Base-by-base conservation (phyloP, 2,113 vertebrate species). In the Hystrix cristata region DNA sequence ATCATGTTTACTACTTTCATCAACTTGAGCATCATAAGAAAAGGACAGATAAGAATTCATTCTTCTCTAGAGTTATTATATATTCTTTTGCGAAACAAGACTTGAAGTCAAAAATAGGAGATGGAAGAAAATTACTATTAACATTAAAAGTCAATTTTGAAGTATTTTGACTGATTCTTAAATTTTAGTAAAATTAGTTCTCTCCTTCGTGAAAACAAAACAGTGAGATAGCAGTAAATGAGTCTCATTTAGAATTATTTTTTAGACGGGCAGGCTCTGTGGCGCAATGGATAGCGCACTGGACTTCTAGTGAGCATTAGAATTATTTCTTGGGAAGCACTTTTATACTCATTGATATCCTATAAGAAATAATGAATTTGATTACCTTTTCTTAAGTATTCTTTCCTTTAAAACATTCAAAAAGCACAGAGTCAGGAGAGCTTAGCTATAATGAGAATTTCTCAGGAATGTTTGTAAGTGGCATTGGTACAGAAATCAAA, bases 121-220 rank as follows among this genome's bases (percentile, higher is more conserved):
- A 88, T 64, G 3, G 48, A 27, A 94, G 34, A 91, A 64, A 88
- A 64, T 11, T 51, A 43, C 19, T 90, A 6, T 79, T 88, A 59
- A 88, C 48, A 86, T 87, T n/a, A 87, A 83, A 79, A 72, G 4
- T 4, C 13, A 95, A 1, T 92, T 92, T 88, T 84, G 51, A 93
- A 78, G 5, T 72, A 29, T 9, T 79, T 72, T 85, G 31, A 85
- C 25, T 67, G 51, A 53, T 15, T 72, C 18, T 88, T 59, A 88
- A 84, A 69, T 71, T 69, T 87, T 62, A 65, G n/a, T 64, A 79
- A 71, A 91, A 83, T 76, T 21, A 48, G 27, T 72, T 27, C 10
- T 79, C 57, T 79, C 55, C 16, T 57, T 16, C 11, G 53, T 74
- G 18, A 38, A 46, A 76, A 29, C 43, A 57, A 95, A 95, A 94